A percentile compares a stretch with the other conserved stretches of the same genome.
These are phyloP conservation scores for Rhincodon typus DNA, from an alignment of 2,797 vertebrate species.

Conservation along the genomic window DNA sequence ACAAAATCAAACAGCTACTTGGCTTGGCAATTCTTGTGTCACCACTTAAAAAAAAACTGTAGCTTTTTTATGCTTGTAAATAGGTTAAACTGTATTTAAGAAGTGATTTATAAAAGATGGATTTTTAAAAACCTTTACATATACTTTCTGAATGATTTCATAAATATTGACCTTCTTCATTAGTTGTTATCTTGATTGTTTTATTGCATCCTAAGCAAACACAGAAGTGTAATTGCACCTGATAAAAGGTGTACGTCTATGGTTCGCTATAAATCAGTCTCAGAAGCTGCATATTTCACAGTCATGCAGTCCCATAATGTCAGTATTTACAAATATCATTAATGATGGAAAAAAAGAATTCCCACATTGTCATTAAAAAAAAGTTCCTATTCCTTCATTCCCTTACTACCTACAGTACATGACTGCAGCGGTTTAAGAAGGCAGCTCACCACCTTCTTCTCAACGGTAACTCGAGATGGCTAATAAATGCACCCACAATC, in stretches of 20 bases:
- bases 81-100: neutral
- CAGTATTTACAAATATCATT: neutral
- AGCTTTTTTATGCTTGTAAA: slow-evolving; percentile 8
- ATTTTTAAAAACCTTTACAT: neutral
- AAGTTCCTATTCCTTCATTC: neutral
- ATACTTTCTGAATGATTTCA: neutral
- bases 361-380: neutral
- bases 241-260: neutral
- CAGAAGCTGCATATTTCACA: neutral
- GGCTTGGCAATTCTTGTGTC: neutral
- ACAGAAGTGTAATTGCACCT: neutral
- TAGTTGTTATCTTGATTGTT: neutral
- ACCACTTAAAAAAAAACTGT: neutral
- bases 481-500: no score
- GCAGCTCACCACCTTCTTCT: no score
- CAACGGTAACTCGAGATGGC: no score
- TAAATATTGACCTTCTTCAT: neutral
- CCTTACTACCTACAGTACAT: no score
- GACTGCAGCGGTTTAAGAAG: no score
- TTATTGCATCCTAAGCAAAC: slow-evolving; percentile 11
- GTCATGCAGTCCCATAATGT: neutral
- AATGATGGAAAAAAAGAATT: neutral
- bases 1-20: neutral
- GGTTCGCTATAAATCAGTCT: neutral
- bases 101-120: neutral